Evolutionary conservation across 1,140 invertebrate species (phyloP).

Genomic region (Seison nebaliae): DNA sequence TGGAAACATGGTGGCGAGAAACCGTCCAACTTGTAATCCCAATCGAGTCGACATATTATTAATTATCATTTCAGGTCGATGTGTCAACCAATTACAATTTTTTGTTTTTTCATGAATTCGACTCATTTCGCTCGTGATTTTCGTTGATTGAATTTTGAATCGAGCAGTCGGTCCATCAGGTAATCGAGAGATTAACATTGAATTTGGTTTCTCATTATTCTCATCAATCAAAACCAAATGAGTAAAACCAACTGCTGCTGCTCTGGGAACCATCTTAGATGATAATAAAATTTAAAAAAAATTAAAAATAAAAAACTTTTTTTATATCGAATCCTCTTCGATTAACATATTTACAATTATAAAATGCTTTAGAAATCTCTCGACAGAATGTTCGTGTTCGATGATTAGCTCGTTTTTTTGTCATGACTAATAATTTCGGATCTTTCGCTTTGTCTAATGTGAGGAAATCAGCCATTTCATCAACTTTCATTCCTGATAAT

Average conservation of each 20-base stretch:
- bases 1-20: slow-evolving; percentile 83
- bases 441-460: slow-evolving; percentile 40
- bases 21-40: slow-evolving; percentile 57
- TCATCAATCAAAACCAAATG: slow-evolving; percentile 78
- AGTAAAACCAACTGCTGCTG: slow-evolving; percentile 34
- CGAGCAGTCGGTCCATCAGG: slow-evolving; percentile 79
- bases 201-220: slow-evolving; percentile 57
- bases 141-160: slow-evolving; percentile 36
- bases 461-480: slow-evolving; percentile 66
- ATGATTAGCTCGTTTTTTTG: slow-evolving; percentile 56
- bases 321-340: slow-evolving; percentile 40
- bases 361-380: slow-evolving; percentile 62
- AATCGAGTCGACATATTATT: slow-evolving; percentile 83
- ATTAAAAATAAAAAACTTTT: not conserved
- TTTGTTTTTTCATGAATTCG: slow-evolving; percentile 15
- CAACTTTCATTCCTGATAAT: slow-evolving; percentile 43
- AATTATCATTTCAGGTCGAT: slow-evolving; percentile 72
- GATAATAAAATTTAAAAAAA: not conserved
- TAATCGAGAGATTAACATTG: slow-evolving; percentile 59
- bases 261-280: slow-evolving; percentile 4
- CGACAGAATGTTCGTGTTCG: slow-evolving; percentile 62
- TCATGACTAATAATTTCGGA: slow-evolving; percentile 81
- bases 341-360: slow-evolving; percentile 52
- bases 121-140: slow-evolving; percentile 31
- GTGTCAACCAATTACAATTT: slow-evolving; percentile 36